Evolutionary conservation across 2,888 invertebrate species (phyloP).

Genomic region (Mamestra brassicae): DNA sequence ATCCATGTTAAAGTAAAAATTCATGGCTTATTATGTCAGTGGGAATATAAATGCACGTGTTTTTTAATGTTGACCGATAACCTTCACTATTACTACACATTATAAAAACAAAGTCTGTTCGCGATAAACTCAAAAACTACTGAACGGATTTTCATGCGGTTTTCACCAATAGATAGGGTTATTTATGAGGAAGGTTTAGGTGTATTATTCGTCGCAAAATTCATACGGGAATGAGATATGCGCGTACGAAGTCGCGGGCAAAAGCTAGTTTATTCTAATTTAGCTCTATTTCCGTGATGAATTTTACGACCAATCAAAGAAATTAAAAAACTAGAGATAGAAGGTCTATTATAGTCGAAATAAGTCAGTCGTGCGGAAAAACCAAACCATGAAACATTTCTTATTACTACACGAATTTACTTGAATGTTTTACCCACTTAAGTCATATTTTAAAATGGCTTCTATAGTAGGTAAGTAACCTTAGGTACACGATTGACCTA

Average conservation of each 20-base stretch:
- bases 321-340: background rate
- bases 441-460: conserved; percentile 4
- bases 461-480: conserved; percentile 13
- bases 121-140: no score
- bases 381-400: background rate
- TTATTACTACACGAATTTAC: background rate
- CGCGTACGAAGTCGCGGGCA: no score
- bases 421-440: conserved; percentile 7
- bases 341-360: conserved; percentile 11
- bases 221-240: no score
- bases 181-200: no score
- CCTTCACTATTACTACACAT: background rate
- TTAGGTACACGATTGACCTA: conserved; percentile 28
- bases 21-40: no score
- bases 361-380: conserved; percentile 51
- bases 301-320: conserved; percentile 49
- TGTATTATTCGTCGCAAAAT: no score
- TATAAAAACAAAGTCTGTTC: no score
- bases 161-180: no score
- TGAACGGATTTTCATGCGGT: no score
- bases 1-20: no score
- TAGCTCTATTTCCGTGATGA: conserved; percentile 15
- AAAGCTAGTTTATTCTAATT: background rate
- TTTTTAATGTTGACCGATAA: no score
- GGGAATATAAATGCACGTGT: no score